Percentiles rank a stretch among this genome's conserved stretches.
Conservation (phyloP, 23 tunicate genomes). For the Ascidia mentula region DNA sequence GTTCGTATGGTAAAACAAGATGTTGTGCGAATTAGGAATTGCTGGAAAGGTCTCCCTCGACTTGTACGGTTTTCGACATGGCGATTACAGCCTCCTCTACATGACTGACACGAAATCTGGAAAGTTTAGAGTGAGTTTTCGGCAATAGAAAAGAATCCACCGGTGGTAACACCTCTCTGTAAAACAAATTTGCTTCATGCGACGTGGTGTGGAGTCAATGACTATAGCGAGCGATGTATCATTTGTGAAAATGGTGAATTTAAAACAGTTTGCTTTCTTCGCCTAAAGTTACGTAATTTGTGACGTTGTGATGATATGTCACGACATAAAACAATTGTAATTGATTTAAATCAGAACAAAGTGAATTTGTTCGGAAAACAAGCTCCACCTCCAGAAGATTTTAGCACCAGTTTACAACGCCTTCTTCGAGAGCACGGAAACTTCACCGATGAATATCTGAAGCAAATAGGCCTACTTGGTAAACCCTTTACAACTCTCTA, state of each 20-base stretch:
- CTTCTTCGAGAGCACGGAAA: not conserved
- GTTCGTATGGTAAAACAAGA: not conserved
- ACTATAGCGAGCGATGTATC: too few species aligned
- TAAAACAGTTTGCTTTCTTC: too few species aligned
- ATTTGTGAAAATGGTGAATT: too few species aligned
- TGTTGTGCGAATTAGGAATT: slow-evolving; percentile 41
- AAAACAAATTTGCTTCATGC: too few species aligned
- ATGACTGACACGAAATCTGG: slow-evolving; percentile 54
- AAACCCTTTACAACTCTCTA: too few species aligned
- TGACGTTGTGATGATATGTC: too few species aligned
- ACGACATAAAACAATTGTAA: too few species aligned
- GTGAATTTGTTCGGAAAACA: slow-evolving; percentile 1
- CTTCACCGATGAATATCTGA: not conserved
- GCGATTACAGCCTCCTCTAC: slow-evolving; percentile 74
- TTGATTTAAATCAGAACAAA: not conserved
- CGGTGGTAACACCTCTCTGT: too few species aligned
- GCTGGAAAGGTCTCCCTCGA: slow-evolving; percentile 54
- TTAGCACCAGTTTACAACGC: not conserved
- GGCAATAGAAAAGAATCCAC: too few species aligned
- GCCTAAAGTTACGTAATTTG: too few species aligned
- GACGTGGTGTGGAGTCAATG: too few species aligned
- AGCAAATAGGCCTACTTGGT: not conserved
- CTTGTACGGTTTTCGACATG: slow-evolving; percentile 53
- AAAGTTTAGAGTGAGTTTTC: slow-evolving; percentile 43
- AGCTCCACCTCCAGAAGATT: not conserved